Base-by-base conservation (phyloP, 1,140 invertebrate species). In the Drosophila subobscura region DNA sequence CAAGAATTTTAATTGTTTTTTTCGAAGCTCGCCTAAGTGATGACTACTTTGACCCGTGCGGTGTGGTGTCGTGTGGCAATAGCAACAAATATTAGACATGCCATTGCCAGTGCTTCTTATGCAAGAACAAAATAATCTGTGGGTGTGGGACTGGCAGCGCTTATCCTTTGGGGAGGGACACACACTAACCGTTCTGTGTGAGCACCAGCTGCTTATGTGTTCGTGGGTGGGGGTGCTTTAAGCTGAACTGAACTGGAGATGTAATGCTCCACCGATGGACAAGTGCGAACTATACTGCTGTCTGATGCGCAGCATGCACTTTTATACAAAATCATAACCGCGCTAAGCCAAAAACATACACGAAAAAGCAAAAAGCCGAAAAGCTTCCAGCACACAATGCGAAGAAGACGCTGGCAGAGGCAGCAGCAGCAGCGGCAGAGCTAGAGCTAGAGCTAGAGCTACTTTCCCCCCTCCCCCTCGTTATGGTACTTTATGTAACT, bases 281-380 rank as follows among this genome's bases (percentile, higher is more conserved):
- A 72, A 83, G 83, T 90, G 76, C 76, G 80, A 90, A 90, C 86
- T 90, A 90, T 72, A 71, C 81, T 86, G 77, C 37, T 55, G 63
- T 50, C 44, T 68, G 68, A 65, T 71, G 66, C 63, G 66, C 52
- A 50, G 66, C 81, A 86, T 90, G 81, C 86, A 85, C 64, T 90
- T 90, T 90, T 90, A 90, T 90, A 90, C 78, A 76, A 78, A 80
- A 68, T 74, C 74, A 84, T 71, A 81, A 83, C 54, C 54, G 52
- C 54, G 46, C 63, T 74, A 74, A 79, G 77, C 42, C 44, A 42
- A 57, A 52, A 22, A 58, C 65, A 57, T 23, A 58, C 44, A 33
- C 29, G 16, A 60, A 63, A 29, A 61, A 40, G 25, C 53, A 57
- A 53, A 55, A 57, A 57, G 57, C 42, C 72, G 59, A 72, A 77